Percentiles rank a stretch among this genome's conserved stretches.
Conservation (phyloP, 2,888 invertebrate genomes). For the Standfussiana lucernea region DNA sequence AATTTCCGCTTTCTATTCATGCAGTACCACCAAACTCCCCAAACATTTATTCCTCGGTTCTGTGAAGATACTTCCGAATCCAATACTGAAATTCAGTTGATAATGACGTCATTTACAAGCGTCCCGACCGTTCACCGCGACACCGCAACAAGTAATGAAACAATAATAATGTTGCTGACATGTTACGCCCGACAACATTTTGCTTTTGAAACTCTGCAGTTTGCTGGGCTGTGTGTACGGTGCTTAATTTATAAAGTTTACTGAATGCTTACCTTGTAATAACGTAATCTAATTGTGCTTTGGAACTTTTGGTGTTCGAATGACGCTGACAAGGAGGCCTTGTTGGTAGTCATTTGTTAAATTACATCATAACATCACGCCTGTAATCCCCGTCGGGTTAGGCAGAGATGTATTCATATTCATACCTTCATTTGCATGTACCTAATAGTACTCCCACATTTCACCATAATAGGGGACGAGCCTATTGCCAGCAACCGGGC, state of each 20-base stretch:
- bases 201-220: slow-evolving; percentile 34
- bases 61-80: slow-evolving; percentile 27
- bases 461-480: too few relatives aligned
- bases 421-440: too few relatives aligned
- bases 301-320: not conserved
- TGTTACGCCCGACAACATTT: slow-evolving; percentile 14
- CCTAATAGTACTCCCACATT: too few relatives aligned
- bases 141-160: slow-evolving; percentile 51
- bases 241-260: not conserved
- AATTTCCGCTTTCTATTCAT: slow-evolving; percentile 7
- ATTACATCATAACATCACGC: too few relatives aligned
- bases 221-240: not conserved
- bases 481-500: too few relatives aligned
- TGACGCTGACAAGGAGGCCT: too few relatives aligned
- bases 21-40: not conserved
- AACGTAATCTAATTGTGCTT: not conserved
- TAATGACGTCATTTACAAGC: slow-evolving; percentile 50
- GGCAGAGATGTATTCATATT: too few relatives aligned
- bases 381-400: too few relatives aligned
- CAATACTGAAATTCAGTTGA: slow-evolving; percentile 35
- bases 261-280: not conserved
- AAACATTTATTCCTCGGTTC: slow-evolving; percentile 15
- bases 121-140: slow-evolving; percentile 12
- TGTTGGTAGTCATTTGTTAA: too few relatives aligned
- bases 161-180: slow-evolving; percentile 41